Evolutionary conservation across 2,888 invertebrate species (phyloP), one percentile per base, ranked within the genome.

Genomic region (Quadriops clusia): DNA sequence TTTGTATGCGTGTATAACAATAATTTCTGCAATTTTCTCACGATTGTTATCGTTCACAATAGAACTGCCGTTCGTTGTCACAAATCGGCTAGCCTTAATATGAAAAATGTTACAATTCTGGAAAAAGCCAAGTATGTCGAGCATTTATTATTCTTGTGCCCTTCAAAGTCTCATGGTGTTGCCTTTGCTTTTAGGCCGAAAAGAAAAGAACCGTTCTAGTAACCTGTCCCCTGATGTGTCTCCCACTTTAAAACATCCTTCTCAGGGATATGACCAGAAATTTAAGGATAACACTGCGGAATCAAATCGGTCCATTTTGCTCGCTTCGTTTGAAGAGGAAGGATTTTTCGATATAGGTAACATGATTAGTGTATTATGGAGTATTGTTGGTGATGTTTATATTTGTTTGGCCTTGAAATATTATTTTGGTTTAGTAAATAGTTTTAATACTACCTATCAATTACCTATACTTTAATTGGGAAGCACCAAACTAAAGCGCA

Each of bases 81-180:
- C n/a, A 18, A 18, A 17, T 29, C 12, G 6, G 10, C 28, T 26
- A 26, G 10, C 17, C 32, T 35, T 37, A 41, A 33, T 30, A 43
- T 44, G 44, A 41, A 43, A 41, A 38, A 44, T 44, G 44, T 70
- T 80, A 58, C 76, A 78, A 61, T 80, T 80, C 65, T 78, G 78
- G 77, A 79, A 75, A 62, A 79, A 75, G 63, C 65, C 75, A 64
- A 74, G 76, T 75, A 69, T 60, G 22, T 13, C 24, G n/a, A 23
- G 17, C 41, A 41, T 35, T 39, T 20, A 11, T 26, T 17, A 11
- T 37, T 30, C 25, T 25, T 37, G 26, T 31, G 24, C 10, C 7
- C 33, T 38, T 38, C 5, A 36, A 39, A 38, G 43, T 43, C 42
- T 41, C 32, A 28, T 30, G 17, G 15, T 33, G 28, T 21, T 30